phyloP scores from a whole-genome alignment of 2,888 invertebrate genomes.

The Cerceris rybyensis region DNA sequence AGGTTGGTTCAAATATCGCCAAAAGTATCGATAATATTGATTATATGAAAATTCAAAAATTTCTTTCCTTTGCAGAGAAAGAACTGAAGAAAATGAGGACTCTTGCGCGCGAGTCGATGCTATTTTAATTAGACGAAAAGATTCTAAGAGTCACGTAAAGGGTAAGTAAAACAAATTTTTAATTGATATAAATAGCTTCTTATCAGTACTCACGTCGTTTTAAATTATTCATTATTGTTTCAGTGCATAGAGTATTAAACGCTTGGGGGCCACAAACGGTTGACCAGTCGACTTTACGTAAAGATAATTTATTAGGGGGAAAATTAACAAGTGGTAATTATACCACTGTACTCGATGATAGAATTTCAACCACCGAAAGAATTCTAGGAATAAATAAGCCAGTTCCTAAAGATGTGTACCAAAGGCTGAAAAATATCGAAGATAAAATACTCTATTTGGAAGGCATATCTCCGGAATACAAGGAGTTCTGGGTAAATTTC shows the following conservation, averaged over 20 bases:
- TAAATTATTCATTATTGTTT: conserved; percentile 40
- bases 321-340: conserved; percentile 71
- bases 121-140: conserved; percentile 87
- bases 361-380: conserved; percentile 86
- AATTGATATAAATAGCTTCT: background rate
- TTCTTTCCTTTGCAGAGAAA: conserved; percentile 45
- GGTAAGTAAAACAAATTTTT: conserved; percentile 82
- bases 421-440: conserved; percentile 88
- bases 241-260: conserved; percentile 88
- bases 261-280: conserved; percentile 87
- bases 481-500: conserved; percentile 85
- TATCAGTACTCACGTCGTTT: too few species aligned
- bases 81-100: conserved; percentile 81
- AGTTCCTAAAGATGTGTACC: conserved; percentile 86
- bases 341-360: conserved; percentile 86
- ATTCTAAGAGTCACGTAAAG: conserved; percentile 91
- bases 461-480: conserved; percentile 91
- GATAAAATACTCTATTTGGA: conserved; percentile 88
- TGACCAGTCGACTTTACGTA: conserved; percentile 59
- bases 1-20: conserved; percentile 66
- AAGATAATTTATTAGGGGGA: conserved; percentile 21
- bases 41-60: conserved; percentile 1
- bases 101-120: conserved; percentile 91
- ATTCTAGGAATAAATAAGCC: conserved; percentile 84
- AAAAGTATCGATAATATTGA: conserved; percentile 4